Evolutionary conservation across 2,113 vertebrate genomes (phyloP).

Genomic region (Phodopus roborovskii): DNA sequence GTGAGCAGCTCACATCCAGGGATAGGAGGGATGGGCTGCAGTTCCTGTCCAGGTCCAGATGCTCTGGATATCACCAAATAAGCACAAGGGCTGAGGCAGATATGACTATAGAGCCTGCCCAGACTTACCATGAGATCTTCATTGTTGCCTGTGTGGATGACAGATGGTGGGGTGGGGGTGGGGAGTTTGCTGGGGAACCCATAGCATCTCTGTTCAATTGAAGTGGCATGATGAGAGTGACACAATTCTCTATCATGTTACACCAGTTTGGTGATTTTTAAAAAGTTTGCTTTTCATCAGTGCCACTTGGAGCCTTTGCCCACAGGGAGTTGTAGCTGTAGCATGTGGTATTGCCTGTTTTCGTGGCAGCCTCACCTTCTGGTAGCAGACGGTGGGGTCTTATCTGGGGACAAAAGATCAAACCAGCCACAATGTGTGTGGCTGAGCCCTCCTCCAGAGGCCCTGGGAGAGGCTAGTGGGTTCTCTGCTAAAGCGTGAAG

Average conservation of each 20-base stretch:
- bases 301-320: background rate
- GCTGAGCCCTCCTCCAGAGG: background rate
- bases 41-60: too few species aligned
- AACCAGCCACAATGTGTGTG: background rate
- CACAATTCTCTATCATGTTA: background rate
- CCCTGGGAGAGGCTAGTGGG: background rate
- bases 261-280: background rate
- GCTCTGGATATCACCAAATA: background rate
- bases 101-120: background rate
- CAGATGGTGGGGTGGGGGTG: too few species aligned
- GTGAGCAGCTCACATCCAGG: background rate
- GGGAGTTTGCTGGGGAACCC: too few species aligned
- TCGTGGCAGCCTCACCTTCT: background rate
- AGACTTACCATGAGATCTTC: background rate
- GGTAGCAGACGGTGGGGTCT: background rate
- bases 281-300: background rate
- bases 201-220: too few species aligned
- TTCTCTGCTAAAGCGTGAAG: background rate
- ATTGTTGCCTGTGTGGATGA: background rate
- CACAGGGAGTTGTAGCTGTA: background rate
- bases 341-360: background rate
- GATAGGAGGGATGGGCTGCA: background rate
- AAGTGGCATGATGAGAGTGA: background rate
- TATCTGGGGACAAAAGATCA: background rate
- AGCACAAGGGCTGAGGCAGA: background rate